Evolutionary conservation across 2,797 vertebrate species (phyloP).

Genomic region (Falco cherrug): DNA sequence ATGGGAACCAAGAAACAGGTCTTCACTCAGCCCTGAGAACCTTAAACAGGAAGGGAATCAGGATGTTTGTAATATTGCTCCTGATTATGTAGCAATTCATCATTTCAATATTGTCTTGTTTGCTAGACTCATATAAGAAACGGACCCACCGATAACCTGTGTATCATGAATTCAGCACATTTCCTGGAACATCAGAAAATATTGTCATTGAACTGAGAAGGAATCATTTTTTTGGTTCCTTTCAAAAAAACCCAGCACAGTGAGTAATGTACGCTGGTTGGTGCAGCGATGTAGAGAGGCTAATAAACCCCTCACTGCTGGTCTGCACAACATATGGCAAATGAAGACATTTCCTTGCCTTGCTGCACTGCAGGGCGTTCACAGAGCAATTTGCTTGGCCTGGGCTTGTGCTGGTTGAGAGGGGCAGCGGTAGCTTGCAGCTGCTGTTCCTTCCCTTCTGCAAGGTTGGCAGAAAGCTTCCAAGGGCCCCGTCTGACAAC

Average conservation of each 20-base stretch:
- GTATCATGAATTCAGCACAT: not conserved
- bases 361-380: not conserved
- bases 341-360: not conserved
- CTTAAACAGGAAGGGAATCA: not conserved
- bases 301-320: not conserved
- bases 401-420: not conserved
- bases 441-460: not conserved
- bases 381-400: not conserved
- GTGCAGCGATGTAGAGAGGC: not conserved
- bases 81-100: not conserved
- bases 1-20: not conserved
- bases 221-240: not conserved
- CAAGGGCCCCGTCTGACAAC: not conserved
- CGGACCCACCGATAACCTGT: not conserved
- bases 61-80: not conserved
- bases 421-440: not conserved
- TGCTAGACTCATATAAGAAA: not conserved
- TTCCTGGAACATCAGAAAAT: not conserved
- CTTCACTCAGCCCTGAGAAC: not conserved
- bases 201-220: not conserved
- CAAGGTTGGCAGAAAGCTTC: not conserved
- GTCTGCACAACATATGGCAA: not conserved
- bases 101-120: not conserved
- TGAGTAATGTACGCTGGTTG: not conserved
- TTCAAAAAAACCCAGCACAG: rapidly evolving